Base-by-base conservation (phyloP, 1,140 invertebrate genomes). In the Neuroterus valhalla region DNA sequence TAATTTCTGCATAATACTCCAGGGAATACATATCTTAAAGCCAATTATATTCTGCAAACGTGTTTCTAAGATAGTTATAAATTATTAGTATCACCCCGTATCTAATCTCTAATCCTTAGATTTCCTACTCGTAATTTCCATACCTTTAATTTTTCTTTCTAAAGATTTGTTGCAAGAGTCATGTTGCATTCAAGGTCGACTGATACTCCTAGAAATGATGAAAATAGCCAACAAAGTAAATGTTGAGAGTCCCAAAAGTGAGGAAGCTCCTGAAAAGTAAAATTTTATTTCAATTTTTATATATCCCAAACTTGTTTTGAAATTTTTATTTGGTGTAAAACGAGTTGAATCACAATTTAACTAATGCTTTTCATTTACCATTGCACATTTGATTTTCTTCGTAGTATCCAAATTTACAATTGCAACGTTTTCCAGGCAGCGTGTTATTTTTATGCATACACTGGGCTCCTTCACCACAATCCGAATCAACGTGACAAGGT, bases 391-490 rank as follows among this genome's bases (percentile, higher is more conserved):
- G 78, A 69, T 85, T 76, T 11, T 87, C 86, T 74, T 90, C 88
- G 12, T 75, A 77, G 71, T 86, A 90, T 66, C 87, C 89, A 31
- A 86, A 83, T 76, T 76, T 83, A 55, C 90, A 91, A 31, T 84
- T 84, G 80, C 90, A 91, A 5, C 85, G 86, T 83, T 84, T 91
- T n/a, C 82, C 86, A 10, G 79, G 44, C 38, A 77, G 43, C 12
- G 77, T 82, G 5, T 84, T 84, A 6, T 79, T 85, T 0, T 84
- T 77, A 14, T 80, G 48, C 17, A 83, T 69, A 69, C 90, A 91
- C 19, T 89, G 83, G 5, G 90, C 89, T n/a, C 85, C 85, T 6
- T 86, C 81, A 11, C 83, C 78, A 46, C 90, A 91, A 68, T 91
- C 90, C 1, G 76, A 70, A 62, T 91, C 79, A 0, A 85, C 81